phyloP scores from a whole-genome alignment of 2,797 vertebrate genomes.

The Glyptemys insculpta region DNA sequence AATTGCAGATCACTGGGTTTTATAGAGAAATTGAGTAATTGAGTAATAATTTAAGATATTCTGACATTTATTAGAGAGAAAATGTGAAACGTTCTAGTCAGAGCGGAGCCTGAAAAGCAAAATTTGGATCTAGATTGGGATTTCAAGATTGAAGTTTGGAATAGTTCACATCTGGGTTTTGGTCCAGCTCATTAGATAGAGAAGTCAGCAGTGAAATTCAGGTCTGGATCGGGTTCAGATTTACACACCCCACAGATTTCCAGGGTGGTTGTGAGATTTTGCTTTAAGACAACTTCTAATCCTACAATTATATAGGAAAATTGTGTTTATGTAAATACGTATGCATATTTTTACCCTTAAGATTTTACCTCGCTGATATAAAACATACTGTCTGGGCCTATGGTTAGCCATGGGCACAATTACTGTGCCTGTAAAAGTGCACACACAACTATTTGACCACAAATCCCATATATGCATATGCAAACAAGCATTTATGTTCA shows the following conservation, averaged over 20 bases:
- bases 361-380: background rate
- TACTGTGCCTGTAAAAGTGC: background rate
- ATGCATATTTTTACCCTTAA: background rate
- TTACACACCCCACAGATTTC: background rate
- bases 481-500: background rate
- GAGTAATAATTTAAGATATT: background rate
- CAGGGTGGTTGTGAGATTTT: background rate
- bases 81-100: background rate
- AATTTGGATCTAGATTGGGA: background rate
- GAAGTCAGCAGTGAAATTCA: background rate
- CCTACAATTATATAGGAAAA: background rate
- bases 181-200: background rate
- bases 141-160: background rate
- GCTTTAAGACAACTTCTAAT: background rate
- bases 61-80: background rate
- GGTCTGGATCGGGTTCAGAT: background rate
- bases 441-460: background rate
- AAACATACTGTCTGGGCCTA: background rate
- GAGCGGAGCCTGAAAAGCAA: background rate
- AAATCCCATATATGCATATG: background rate
- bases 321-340: background rate
- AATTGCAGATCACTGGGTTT: background rate
- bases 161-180: background rate
- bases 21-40: background rate
- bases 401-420: background rate